These are phyloP conservation scores for Lycophotia porphyrea DNA, from an alignment of 2,888 invertebrate species.

Conservation along the genomic window DNA sequence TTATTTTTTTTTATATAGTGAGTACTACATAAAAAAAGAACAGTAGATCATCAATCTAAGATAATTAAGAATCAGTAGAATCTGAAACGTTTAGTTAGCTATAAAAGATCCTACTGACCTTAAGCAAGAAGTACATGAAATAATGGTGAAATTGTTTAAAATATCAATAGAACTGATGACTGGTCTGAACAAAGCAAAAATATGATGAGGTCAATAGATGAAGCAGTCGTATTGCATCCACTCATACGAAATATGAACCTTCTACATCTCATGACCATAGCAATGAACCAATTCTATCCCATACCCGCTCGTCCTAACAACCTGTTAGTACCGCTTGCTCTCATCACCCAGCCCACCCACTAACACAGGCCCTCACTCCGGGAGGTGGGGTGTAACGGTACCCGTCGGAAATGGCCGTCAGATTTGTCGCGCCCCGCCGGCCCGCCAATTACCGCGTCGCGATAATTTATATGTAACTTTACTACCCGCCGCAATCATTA, in stretches of 20 bases:
- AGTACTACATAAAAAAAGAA: too few species aligned
- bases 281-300: not conserved
- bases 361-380: constrained; percentile 26
- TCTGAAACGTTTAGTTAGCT: not conserved
- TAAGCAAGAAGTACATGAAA: not conserved
- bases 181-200: not conserved
- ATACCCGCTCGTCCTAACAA: constrained; percentile 34
- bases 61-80: not conserved
- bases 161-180: not conserved
- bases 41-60: not conserved
- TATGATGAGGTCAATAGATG: not conserved
- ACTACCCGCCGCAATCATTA: constrained; percentile 60
- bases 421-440: constrained; percentile 84
- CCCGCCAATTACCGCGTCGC: constrained; percentile 81
- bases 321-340: constrained; percentile 50
- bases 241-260: not conserved
- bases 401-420: constrained; percentile 82
- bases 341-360: not conserved
- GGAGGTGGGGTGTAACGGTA: constrained; percentile 71
- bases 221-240: not conserved
- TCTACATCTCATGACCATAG: not conserved
- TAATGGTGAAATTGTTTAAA: not conserved
- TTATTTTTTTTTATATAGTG: not conserved
- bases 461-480: constrained; percentile 72
- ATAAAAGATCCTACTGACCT: not conserved